phyloP scores from a whole-genome alignment of 2,113 vertebrate species.

The Chiloscyllium plagiosum region DNA sequence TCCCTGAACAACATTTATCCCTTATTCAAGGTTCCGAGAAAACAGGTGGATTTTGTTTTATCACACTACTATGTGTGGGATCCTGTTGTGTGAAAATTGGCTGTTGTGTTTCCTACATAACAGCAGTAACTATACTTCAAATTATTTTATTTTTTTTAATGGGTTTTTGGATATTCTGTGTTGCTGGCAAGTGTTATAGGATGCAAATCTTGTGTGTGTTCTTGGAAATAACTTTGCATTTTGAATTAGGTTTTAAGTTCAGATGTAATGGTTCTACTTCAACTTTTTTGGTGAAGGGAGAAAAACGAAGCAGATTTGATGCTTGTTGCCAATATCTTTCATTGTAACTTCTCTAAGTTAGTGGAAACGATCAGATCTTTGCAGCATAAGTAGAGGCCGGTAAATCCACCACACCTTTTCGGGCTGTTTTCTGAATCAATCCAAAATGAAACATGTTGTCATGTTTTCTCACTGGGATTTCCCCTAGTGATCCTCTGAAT shows the following conservation, averaged over 20 bases:
- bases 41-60: not conserved
- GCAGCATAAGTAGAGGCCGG: not conserved
- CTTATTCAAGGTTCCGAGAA: not conserved
- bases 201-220: not conserved
- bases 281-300: not conserved
- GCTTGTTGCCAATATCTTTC: not conserved
- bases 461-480: not conserved
- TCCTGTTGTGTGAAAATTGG: not conserved
- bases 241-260: not conserved
- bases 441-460: not conserved
- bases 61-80: not conserved
- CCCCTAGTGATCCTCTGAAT: not conserved
- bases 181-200: not conserved
- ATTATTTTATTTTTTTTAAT: not conserved
- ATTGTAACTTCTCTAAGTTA: not conserved
- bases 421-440: not conserved
- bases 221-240: not conserved
- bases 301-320: not conserved
- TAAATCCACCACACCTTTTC: not conserved
- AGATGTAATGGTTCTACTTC: not conserved
- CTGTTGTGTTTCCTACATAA: not conserved
- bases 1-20: not conserved
- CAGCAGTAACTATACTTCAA: not conserved
- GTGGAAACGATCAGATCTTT: not conserved
- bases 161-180: not conserved